Evolutionary conservation across 1,140 invertebrate genomes (phyloP).

Genomic region (Oncopodura yosiiana): DNA sequence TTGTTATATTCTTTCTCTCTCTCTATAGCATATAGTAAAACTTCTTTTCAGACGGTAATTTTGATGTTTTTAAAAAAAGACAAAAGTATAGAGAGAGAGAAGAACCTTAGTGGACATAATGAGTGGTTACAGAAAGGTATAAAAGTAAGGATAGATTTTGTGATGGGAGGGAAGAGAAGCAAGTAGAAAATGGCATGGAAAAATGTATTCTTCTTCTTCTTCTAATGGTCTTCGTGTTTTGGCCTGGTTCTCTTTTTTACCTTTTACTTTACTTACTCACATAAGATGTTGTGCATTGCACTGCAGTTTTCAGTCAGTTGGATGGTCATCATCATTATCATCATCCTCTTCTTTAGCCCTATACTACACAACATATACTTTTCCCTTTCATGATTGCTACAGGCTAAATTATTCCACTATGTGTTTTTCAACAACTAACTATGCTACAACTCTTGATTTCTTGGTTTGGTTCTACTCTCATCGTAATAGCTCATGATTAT

Average conservation of each 20-base stretch:
- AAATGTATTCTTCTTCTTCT: constrained; percentile 1
- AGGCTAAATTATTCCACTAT: constrained; percentile 16
- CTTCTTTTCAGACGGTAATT: too few species aligned
- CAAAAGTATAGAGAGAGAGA: too few species aligned
- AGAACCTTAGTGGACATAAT: constrained; percentile 2
- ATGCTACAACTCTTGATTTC: background rate
- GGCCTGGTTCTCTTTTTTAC: background rate
- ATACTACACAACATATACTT: constrained; percentile 5
- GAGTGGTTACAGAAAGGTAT: background rate
- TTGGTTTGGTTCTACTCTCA: constrained; percentile 4
- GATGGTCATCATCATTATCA: constrained; percentile 18
- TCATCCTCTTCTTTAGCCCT: constrained; percentile 12
- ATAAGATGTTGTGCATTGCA: background rate
- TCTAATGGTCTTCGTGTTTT: background rate
- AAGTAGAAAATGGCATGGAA: constrained; percentile 21
- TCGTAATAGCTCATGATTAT: constrained; percentile 28
- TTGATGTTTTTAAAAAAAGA: too few species aligned
- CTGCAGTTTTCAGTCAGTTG: constrained; percentile 9
- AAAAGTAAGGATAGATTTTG: constrained; percentile 2
- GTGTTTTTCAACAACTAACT: constrained; percentile 5
- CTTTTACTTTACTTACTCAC: background rate
- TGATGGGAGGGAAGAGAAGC: constrained; percentile 18
- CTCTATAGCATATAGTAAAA: too few species aligned
- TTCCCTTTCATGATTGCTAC: constrained; percentile 16
- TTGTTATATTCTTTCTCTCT: too few species aligned